A percentile compares a stretch with the other conserved stretches of the same genome.
These are phyloP conservation scores for Epinotia ramella DNA, from an alignment of 2,888 invertebrate genomes.

Conservation along the genomic window DNA sequence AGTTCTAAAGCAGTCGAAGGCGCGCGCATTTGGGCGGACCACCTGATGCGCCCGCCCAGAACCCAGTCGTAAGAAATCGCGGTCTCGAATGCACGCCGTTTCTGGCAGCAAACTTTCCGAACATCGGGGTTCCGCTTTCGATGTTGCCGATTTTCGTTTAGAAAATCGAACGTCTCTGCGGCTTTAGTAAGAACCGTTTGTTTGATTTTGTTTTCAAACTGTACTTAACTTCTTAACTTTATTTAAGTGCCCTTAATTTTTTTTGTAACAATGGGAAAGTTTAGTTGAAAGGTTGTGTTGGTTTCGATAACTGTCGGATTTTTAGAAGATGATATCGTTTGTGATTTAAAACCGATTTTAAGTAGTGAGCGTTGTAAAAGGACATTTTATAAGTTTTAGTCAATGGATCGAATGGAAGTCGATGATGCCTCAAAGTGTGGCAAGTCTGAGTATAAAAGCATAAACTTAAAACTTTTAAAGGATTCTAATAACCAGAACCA, in stretches of 20 bases:
- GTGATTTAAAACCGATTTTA: too few species aligned
- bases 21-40: constrained; percentile 34
- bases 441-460: background rate
- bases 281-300: background rate
- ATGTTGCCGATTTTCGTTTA: background rate
- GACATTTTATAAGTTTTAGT: background rate
- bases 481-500: background rate
- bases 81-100: constrained; percentile 13
- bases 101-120: constrained; percentile 9
- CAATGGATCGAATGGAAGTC: background rate
- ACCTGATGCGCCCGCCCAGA: constrained; percentile 29
- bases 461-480: constrained; percentile 9
- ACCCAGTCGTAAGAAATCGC: constrained; percentile 3
- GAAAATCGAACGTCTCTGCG: background rate
- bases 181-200: background rate
- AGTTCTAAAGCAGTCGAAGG: background rate
- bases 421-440: background rate
- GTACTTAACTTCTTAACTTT: background rate
- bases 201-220: background rate
- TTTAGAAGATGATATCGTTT: background rate
- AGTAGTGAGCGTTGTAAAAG: background rate
- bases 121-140: background rate
- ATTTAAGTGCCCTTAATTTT: background rate
- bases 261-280: background rate
- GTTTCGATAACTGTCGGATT: background rate